A percentile compares a stretch with the other conserved stretches of the same genome.
These are phyloP conservation scores for Fopius arisanus DNA, from an alignment of 1,140 invertebrate genomes.

Conservation along the genomic window DNA sequence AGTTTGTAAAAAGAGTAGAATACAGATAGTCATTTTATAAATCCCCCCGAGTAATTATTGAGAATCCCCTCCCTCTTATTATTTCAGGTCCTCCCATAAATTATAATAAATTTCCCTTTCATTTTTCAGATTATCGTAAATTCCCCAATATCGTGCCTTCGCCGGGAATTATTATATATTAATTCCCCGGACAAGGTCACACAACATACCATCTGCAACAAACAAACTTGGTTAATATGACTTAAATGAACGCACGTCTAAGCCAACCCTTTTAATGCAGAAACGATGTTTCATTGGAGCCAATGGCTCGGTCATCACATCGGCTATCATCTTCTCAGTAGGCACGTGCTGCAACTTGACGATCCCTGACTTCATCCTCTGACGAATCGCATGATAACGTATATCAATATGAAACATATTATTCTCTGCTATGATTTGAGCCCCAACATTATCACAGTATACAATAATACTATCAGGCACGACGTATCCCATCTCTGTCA, in stretches of 20 bases:
- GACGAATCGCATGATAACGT: constrained; percentile 42
- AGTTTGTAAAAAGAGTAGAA: no score
- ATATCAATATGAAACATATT: constrained; percentile 56
- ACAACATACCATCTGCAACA: no score
- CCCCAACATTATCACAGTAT: constrained; percentile 53
- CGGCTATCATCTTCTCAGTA: constrained; percentile 30
- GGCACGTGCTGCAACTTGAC: constrained; percentile 23
- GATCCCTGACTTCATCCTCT: neutral
- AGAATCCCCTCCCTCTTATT: no score
- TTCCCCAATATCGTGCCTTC: no score
- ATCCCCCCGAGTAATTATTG: no score
- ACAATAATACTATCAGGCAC: neutral
- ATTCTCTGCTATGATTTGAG: constrained; percentile 50
- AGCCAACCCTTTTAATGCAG: neutral
- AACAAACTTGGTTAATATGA: no score
- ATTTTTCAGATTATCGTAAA: no score
- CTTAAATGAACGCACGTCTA: neutral
- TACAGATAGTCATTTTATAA: no score
- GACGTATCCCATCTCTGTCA: constrained; percentile 22
- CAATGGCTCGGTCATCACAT: constrained; percentile 32
- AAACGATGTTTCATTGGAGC: neutral
- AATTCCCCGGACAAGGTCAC: no score
- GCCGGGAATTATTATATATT: no score
- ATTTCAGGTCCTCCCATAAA: no score
- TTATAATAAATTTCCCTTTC: no score